These are phyloP conservation scores for Rousettus madagascariensis DNA, from an alignment of 2,797 vertebrate species.

Conservation along the genomic window DNA sequence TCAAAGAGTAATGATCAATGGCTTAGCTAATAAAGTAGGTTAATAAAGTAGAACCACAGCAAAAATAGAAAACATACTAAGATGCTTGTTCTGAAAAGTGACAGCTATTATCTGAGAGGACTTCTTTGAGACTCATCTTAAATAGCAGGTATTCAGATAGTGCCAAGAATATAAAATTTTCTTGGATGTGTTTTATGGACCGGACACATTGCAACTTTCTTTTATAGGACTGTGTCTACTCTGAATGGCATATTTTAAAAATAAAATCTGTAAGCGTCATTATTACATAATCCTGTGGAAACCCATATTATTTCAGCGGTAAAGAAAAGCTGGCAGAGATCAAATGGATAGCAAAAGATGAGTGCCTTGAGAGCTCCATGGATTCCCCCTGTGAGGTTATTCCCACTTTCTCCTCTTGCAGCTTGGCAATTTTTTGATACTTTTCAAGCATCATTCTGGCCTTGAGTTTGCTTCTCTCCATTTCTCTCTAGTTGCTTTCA, in stretches of 20 bases:
- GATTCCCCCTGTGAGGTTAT: background rate
- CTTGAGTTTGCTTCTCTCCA: background rate
- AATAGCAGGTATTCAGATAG: background rate
- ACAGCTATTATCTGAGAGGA: background rate
- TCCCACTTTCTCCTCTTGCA: background rate
- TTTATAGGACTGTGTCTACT: background rate
- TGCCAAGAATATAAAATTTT: background rate
- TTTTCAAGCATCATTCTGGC: background rate
- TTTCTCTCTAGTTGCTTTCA: background rate
- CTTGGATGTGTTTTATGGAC: background rate
- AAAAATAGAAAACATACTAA: conserved; percentile 22
- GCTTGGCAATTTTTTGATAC: background rate
- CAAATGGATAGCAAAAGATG: background rate
- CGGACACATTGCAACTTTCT: background rate
- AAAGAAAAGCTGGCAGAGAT: background rate
- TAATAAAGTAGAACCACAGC: background rate
- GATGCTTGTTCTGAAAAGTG: background rate
- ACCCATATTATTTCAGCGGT: background rate
- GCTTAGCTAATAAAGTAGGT: background rate
- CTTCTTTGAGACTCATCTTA: background rate
- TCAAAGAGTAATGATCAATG: background rate
- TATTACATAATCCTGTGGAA: background rate
- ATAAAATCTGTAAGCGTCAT: conserved; percentile 15
- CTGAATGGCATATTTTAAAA: background rate
- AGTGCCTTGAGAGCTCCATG: background rate